These are phyloP conservation scores for Liasis olivaceus DNA, from an alignment of 2,797 vertebrate genomes.

Conservation along the genomic window DNA sequence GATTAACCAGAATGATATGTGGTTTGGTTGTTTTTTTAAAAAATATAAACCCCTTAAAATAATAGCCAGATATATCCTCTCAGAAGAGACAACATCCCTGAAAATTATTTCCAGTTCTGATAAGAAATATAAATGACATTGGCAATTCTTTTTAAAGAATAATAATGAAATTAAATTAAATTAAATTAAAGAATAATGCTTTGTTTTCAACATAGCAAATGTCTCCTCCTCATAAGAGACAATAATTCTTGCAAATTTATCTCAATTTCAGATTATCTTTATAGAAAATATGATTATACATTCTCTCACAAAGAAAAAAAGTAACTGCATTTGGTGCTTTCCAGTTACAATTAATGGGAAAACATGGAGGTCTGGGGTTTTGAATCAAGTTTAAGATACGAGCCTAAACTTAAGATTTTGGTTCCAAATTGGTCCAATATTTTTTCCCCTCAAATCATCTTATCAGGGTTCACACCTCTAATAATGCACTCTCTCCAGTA, in stretches of 20 bases:
- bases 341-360: background rate
- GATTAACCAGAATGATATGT: background rate
- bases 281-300: background rate
- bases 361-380: background rate
- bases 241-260: background rate
- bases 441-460: background rate
- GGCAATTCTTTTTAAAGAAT: background rate
- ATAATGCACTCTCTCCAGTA: background rate
- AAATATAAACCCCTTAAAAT: background rate
- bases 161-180: no score
- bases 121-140: background rate
- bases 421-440: background rate
- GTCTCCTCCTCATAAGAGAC: background rate
- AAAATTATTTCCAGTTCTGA: background rate
- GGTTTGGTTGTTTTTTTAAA: background rate
- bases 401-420: background rate
- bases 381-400: background rate
- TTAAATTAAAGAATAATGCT: background rate
- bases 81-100: background rate
- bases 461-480: background rate
- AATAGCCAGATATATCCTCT: background rate
- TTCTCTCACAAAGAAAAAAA: background rate
- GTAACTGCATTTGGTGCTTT: background rate
- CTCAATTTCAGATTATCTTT: background rate
- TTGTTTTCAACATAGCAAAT: background rate